Conservation (phyloP, 2,113 vertebrate genomes). For the Sphaerodactylus townsendi region DNA sequence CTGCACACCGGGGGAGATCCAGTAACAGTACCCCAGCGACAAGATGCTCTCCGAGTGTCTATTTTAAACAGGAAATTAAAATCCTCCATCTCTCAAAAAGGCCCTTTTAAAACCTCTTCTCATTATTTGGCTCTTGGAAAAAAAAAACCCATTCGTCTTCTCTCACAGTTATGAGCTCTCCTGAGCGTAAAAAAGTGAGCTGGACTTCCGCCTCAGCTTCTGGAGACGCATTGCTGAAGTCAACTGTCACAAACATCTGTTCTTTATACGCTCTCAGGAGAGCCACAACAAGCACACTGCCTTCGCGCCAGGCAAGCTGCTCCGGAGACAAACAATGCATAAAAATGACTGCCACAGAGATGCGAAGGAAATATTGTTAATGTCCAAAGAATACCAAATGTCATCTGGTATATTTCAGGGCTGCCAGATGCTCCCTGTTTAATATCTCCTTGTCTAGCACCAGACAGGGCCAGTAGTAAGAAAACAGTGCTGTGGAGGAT, state of each 20-base stretch:
- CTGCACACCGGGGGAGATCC: too few relatives aligned
- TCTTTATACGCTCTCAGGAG: constrained; percentile 15
- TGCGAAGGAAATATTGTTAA: constrained; percentile 13
- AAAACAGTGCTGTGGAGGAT: too few relatives aligned
- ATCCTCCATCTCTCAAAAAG: neutral
- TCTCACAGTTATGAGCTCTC: too few relatives aligned
- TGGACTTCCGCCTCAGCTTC: neutral
- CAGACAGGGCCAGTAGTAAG: neutral
- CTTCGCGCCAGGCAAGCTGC: neutral
- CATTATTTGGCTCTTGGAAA: too few relatives aligned
- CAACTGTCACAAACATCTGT: neutral
- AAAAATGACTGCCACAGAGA: constrained; percentile 43
- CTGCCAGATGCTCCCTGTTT: neutral
- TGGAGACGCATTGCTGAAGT: neutral
- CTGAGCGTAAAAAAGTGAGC: too few relatives aligned
- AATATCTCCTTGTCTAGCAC: too few relatives aligned
- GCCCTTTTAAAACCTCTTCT: too few relatives aligned
- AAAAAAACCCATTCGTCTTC: too few relatives aligned
- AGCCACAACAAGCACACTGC: constrained; percentile 23
- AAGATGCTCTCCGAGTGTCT: too few relatives aligned
- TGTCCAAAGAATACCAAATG: constrained; percentile 16
- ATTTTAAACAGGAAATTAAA: neutral
- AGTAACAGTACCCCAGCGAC: too few relatives aligned
- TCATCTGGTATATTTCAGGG: neutral
- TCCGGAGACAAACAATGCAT: constrained; percentile 36